These are phyloP conservation scores for Himalopsyche tibetana DNA, from an alignment of 2,888 invertebrate species.

Conservation along the genomic window DNA sequence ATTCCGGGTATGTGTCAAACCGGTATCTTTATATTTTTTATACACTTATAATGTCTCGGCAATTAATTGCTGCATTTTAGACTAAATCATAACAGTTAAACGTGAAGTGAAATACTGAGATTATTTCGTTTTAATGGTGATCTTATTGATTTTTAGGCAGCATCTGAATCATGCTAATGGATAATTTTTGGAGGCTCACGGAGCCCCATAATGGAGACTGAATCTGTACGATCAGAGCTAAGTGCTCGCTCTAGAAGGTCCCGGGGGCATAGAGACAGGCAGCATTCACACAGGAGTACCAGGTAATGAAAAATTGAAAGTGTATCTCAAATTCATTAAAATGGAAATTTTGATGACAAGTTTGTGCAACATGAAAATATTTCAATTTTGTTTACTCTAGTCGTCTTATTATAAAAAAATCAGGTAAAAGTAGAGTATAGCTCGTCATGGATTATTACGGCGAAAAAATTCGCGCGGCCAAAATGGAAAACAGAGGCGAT, in stretches of 20 bases:
- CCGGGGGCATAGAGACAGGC: conserved; percentile 77
- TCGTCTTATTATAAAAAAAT: no score
- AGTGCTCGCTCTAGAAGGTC: conserved; percentile 88
- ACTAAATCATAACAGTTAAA: conserved; percentile 25
- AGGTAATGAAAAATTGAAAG: conserved; percentile 72
- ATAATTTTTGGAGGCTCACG: conserved; percentile 48
- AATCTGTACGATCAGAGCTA: conserved; percentile 94
- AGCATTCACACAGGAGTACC: conserved; percentile 81
- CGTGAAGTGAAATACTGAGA: background rate
- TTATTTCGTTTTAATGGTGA: conserved; percentile 41
- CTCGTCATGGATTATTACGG: no score
- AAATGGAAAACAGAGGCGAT: no score
- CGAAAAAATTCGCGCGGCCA: no score
- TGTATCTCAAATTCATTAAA: no score
- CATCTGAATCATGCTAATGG: conserved; percentile 59
- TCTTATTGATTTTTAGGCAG: conserved; percentile 48
- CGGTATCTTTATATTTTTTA: conserved; percentile 57
- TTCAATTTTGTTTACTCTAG: no score
- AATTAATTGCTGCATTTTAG: conserved; percentile 22
- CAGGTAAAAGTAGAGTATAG: no score
- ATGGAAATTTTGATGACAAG: no score
- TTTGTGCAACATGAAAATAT: no score
- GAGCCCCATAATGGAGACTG: conserved; percentile 87
- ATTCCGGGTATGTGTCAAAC: conserved; percentile 61
- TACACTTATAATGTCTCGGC: background rate